A percentile compares a stretch with the other conserved stretches of the same genome.
phyloP scores from a whole-genome alignment of 64 coral and sea anemone genomes.

The Acropora yongei region DNA sequence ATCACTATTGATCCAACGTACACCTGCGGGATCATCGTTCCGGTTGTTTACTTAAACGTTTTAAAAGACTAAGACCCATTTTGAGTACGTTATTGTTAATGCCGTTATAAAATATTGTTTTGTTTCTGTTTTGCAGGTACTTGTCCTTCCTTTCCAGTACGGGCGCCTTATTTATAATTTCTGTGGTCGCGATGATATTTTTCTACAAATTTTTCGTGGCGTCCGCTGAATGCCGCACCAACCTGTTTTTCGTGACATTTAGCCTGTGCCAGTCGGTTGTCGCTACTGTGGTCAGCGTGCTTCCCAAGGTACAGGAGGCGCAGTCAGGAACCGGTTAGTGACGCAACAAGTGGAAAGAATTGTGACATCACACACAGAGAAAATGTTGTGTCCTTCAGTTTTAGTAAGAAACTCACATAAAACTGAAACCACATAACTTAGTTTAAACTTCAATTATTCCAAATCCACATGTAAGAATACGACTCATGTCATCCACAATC shows the following conservation, averaged over 20 bases:
- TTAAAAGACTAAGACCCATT: too few species aligned
- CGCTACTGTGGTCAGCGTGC: slow-evolving; percentile 55
- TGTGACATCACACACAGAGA: too few species aligned
- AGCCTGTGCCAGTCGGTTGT: slow-evolving; percentile 63
- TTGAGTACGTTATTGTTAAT: neutral
- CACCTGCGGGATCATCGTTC: too few species aligned
- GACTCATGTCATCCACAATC: too few species aligned
- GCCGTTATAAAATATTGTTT: neutral
- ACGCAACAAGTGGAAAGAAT: neutral
- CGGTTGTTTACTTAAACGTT: too few species aligned
- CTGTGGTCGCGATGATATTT: slow-evolving; percentile 44
- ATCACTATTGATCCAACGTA: too few species aligned
- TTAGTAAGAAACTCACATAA: too few species aligned
- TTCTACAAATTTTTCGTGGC: slow-evolving; percentile 63
- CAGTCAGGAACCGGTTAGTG: slow-evolving; percentile 75
- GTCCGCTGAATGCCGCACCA: slow-evolving; percentile 46
- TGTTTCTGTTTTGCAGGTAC: slow-evolving; percentile 56
- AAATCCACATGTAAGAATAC: too few species aligned
- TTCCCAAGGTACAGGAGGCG: slow-evolving; percentile 71
- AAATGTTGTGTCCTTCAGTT: too few species aligned
- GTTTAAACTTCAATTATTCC: too few species aligned
- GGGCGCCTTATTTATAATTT: slow-evolving; percentile 37
- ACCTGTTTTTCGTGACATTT: slow-evolving; percentile 77
- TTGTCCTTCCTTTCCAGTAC: slow-evolving; percentile 37
- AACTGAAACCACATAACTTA: too few species aligned